Conservation (phyloP, 1,140 invertebrate species). For the Solenopsis invicta region DNA sequence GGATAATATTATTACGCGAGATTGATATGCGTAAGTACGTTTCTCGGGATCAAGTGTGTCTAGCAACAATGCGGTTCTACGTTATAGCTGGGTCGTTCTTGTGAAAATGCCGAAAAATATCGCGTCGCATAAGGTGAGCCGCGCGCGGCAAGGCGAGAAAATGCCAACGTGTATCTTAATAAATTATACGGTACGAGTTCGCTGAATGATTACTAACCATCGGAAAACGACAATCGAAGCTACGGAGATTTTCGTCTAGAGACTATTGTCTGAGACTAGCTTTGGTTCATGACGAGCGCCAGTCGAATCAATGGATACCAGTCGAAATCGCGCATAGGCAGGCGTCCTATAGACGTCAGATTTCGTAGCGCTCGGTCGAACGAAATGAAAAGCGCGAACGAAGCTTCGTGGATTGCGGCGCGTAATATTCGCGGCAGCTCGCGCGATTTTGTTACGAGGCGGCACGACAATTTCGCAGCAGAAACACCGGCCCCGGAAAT, state of each 20-base stretch:
- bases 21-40: background rate
- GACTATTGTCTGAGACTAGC: slow-evolving; percentile 45
- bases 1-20: slow-evolving; percentile 5
- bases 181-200: background rate
- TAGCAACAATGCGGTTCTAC: background rate
- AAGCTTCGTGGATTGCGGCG: slow-evolving; percentile 62
- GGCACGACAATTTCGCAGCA: slow-evolving; percentile 62
- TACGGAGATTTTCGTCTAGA: slow-evolving; percentile 43
- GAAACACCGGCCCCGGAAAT: slow-evolving; percentile 65
- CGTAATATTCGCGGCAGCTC: slow-evolving; percentile 59
- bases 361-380: slow-evolving; percentile 44
- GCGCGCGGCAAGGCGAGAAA: background rate
- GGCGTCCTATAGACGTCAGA: slow-evolving; percentile 58
- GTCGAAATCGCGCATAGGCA: slow-evolving; percentile 46
- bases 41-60: background rate
- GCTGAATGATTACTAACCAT: slow-evolving; percentile 18
- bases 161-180: slow-evolving; percentile 5
- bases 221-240: slow-evolving; percentile 41
- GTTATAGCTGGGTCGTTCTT: background rate
- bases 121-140: background rate
- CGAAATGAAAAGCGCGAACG: slow-evolving; percentile 67
- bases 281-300: slow-evolving; percentile 42
- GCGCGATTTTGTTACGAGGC: slow-evolving; percentile 61
- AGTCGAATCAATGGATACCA: slow-evolving; percentile 51
- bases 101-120: background rate